Base-by-base conservation (phyloP, 2,797 vertebrate species). In the Merluccius polli region DNA sequence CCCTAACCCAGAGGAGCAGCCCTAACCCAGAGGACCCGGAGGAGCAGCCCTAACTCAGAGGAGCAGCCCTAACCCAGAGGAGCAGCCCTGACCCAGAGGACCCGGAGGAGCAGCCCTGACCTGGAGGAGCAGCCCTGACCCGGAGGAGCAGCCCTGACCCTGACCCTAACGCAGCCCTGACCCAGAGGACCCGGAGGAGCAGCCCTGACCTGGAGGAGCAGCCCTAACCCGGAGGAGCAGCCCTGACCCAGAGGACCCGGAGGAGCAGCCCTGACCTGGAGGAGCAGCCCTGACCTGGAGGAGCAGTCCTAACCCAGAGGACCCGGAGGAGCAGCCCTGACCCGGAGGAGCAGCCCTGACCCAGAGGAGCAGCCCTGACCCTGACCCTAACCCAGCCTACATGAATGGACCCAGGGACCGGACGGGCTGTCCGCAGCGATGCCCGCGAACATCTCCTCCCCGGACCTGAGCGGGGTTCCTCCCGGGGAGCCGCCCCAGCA, bases 341-440 rank as follows among this genome's bases (percentile, higher is more conserved):
- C 16, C 59, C 59, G 24, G 21, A n/a, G 21, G 59, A 65, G 24
- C 21, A 27, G 4, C 59, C 21, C 59, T n/a, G n/a, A n/a, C 33
- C 33, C 33, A 24, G 63, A 3, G 63, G 78, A 83, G 79, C 72
- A 35, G 3, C 33, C 33, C 3, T 8, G 8, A 35, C 3, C 3
- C 33, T 35, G 3, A 3, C 8, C 33, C 33, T 35, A 3, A 35
- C 33, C 33, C 33, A 35, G 10, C 38, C 70, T 38, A 71, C 32
- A 71, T 71, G 70, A 71, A 15, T 12, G 9, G 24, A 1, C 5
- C 70, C 27, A 30, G 65, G 63, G 44, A 44, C 44, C 74, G 70
- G 73, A 31, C 52, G 33, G 80, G 75, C 71, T 82, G 76, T 81
- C 81, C 52, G 88, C 80, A 91, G 88, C 89, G 82, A 94, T 95